phyloP scores from a whole-genome alignment of 1,140 invertebrate genomes.

The Manduca sexta region DNA sequence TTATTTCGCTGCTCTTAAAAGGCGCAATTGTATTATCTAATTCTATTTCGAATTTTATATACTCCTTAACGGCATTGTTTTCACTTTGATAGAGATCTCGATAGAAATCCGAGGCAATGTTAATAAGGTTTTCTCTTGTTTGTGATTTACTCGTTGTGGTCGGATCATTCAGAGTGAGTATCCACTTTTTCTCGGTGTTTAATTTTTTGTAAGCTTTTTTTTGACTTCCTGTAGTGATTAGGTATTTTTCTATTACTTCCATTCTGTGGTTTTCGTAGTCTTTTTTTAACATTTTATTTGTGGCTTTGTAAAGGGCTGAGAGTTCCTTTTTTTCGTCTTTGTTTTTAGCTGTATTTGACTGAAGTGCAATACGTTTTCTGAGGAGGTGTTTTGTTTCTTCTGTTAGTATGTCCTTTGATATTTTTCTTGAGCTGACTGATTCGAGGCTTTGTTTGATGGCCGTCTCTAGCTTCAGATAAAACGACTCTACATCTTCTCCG shows the following conservation, averaged over 20 bases:
- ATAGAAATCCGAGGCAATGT: constrained; percentile 16
- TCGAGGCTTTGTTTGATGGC: too few relatives aligned
- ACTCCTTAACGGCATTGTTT: not conserved
- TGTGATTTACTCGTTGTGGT: not conserved
- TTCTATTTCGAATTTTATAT: not conserved
- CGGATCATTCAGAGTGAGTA: constrained; percentile 2
- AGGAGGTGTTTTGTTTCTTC: constrained; percentile 14
- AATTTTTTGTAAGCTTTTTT: constrained; percentile 14
- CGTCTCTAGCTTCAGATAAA: too few relatives aligned
- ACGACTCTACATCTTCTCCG: too few relatives aligned
- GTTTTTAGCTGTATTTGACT: constrained; percentile 10
- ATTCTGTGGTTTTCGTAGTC: constrained; percentile 23
- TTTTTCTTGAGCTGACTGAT: too few relatives aligned
- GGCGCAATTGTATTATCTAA: too few relatives aligned
- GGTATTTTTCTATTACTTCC: constrained; percentile 12
- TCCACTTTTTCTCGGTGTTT: constrained; percentile 11
- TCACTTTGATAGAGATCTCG: constrained; percentile 10
- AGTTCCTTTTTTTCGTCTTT: constrained; percentile 21
- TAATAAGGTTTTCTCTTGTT: constrained; percentile 15
- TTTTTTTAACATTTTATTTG: constrained; percentile 21
- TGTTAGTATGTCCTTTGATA: too few relatives aligned
- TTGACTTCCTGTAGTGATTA: constrained; percentile 6
- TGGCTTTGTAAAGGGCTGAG: constrained; percentile 17
- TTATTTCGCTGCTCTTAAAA: constrained; percentile 9
- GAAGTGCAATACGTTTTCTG: constrained; percentile 14